These are phyloP conservation scores for Drosophila hamatofila DNA, from an alignment of 2,888 invertebrate genomes.

Conservation along the genomic window DNA sequence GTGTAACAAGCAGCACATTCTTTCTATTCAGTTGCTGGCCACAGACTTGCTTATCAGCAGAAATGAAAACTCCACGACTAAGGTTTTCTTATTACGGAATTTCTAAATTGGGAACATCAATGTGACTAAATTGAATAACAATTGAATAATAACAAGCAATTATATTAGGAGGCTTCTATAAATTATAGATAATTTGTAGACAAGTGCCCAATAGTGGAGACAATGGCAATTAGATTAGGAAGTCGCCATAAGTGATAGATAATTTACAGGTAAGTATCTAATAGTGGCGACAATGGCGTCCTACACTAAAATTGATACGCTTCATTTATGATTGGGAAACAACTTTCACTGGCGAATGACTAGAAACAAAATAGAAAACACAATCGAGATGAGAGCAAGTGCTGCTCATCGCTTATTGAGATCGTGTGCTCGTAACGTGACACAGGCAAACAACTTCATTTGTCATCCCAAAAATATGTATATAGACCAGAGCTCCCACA, in stretches of 20 bases:
- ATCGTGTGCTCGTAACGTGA: conserved; percentile 73
- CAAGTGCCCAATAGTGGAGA: neutral
- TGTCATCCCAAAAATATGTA: conserved; percentile 60
- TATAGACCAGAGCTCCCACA: too few relatives aligned
- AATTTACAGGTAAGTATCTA: neutral
- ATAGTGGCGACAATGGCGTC: conserved; percentile 7
- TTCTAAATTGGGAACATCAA: neutral
- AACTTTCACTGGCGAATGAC: conserved; percentile 75
- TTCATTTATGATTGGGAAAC: conserved; percentile 23
- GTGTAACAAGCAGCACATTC: too few relatives aligned
- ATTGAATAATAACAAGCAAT: neutral
- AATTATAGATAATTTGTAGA: neutral
- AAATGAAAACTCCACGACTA: too few relatives aligned
- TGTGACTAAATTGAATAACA: neutral
- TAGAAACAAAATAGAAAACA: conserved; percentile 76
- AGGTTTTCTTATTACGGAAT: too few relatives aligned
- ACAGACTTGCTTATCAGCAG: too few relatives aligned
- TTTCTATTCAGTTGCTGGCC: too few relatives aligned
- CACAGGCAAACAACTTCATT: conserved; percentile 69
- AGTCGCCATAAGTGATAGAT: neutral
- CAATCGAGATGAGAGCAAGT: conserved; percentile 51
- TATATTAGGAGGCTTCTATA: neutral
- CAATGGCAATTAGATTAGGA: conserved; percentile 1
- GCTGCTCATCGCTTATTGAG: conserved; percentile 17
- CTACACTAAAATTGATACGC: conserved; percentile 34